Conservation (phyloP, 2,888 invertebrate species). For the Drosophila falleni region DNA sequence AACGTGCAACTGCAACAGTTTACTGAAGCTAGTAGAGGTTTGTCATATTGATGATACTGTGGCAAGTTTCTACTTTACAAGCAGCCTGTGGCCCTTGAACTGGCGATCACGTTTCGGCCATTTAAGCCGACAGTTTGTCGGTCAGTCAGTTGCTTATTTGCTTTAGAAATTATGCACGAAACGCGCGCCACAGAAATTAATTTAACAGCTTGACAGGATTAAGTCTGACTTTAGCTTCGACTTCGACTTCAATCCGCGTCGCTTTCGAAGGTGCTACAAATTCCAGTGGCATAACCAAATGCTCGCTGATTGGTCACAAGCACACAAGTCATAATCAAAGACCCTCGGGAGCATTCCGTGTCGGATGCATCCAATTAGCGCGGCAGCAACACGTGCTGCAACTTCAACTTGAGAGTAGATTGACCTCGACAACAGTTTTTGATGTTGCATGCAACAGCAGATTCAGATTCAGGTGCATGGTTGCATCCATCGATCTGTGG, state of each 20-base stretch:
- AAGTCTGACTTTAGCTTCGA: conserved; percentile 17
- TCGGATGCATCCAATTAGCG: conserved; percentile 72
- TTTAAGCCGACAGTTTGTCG: conserved; percentile 47
- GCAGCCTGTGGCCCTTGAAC: conserved; percentile 13
- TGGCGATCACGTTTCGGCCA: conserved; percentile 64
- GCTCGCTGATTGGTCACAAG: conserved; percentile 74
- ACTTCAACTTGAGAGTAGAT: conserved; percentile 44
- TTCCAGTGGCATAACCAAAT: conserved; percentile 62
- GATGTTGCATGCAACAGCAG: conserved; percentile 4
- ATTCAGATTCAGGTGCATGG: conserved; percentile 56
- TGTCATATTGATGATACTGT: conserved; percentile 7
- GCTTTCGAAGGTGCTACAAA: conserved; percentile 48
- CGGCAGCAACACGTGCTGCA: conserved; percentile 60
- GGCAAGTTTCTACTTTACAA: not conserved
- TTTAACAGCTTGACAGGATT: conserved; percentile 81
- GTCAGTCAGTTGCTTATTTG: conserved; percentile 40
- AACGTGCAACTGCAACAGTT: conserved; percentile 12
- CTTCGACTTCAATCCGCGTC: conserved; percentile 27
- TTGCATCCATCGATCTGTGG: conserved; percentile 57
- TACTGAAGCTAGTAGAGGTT: not conserved
- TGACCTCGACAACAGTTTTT: conserved; percentile 42
- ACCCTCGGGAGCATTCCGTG: conserved; percentile 53
- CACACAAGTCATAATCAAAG: conserved; percentile 69
- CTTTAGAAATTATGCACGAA: conserved; percentile 56
- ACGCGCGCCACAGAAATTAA: conserved; percentile 65